phyloP scores from a whole-genome alignment of 92 coral and sea anemone species.

The Bergia puertoricense region DNA sequence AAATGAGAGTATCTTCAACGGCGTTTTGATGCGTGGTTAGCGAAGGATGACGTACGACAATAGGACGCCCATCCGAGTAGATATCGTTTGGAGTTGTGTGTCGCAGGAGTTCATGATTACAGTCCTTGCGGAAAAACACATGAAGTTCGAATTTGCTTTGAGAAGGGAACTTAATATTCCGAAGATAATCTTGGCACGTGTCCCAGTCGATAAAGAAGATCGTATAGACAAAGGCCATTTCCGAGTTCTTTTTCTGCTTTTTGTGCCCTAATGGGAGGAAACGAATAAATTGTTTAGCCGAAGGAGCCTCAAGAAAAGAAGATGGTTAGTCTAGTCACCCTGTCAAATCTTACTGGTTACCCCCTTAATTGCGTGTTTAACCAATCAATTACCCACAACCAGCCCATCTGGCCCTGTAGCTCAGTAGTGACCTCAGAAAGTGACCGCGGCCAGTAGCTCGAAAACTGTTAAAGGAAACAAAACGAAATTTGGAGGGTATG shows the following conservation, averaged over 20 bases:
- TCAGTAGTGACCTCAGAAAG: no score
- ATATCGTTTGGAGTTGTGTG: conserved; percentile 61
- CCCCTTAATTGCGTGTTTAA: no score
- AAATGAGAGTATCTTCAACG: conserved; percentile 76
- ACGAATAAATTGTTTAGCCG: background rate
- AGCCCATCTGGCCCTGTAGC: no score
- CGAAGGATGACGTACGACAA: conserved; percentile 70
- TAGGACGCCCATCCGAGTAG: conserved; percentile 74
- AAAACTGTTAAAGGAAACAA: no score
- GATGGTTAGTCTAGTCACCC: background rate
- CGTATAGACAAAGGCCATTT: conserved; percentile 74
- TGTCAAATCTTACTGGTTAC: no score
- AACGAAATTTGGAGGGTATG: no score
- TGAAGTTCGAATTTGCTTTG: conserved; percentile 79
- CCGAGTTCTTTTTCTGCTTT: background rate
- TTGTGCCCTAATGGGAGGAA: background rate
- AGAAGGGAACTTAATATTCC: conserved; percentile 65
- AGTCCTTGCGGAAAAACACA: conserved; percentile 76
- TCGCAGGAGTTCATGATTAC: conserved; percentile 63
- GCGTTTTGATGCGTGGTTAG: conserved; percentile 76
- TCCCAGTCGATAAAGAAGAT: conserved; percentile 78
- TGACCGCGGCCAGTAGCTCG: no score
- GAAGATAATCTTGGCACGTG: conserved; percentile 69
- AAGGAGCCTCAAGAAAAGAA: background rate
- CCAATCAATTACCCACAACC: no score